A percentile compares a stretch with the other conserved stretches of the same genome.
phyloP scores from a whole-genome alignment of 1,140 invertebrate genomes.

The Aphaenogaster floridana region DNA sequence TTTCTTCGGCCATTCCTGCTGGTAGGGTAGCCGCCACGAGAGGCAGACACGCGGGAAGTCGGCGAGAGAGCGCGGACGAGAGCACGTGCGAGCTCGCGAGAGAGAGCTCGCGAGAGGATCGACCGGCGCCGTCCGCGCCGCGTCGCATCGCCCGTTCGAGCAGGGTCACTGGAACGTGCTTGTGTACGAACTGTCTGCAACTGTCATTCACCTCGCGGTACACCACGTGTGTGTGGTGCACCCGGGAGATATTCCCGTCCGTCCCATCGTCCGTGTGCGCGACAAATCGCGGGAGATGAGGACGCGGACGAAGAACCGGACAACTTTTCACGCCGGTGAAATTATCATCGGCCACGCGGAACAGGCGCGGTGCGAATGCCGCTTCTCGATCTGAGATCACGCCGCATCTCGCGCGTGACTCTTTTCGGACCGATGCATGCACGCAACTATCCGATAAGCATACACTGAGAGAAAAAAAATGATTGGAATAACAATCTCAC shows the following conservation, averaged over 20 bases:
- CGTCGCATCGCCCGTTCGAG: conserved; percentile 70
- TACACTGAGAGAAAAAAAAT: too few species aligned
- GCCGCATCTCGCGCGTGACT: neutral
- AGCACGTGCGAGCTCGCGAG: conserved; percentile 44
- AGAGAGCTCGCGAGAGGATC: conserved; percentile 23
- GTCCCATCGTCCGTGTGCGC: conserved; percentile 17
- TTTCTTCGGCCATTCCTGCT: conserved; percentile 67
- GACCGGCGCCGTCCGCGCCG: conserved; percentile 63
- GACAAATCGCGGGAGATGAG: conserved; percentile 40
- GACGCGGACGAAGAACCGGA: conserved; percentile 24
- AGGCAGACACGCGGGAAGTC: conserved; percentile 75
- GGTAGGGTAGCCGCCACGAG: conserved; percentile 67
- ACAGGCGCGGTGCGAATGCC: neutral
- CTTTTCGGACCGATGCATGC: neutral
- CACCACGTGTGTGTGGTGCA: conserved; percentile 44
- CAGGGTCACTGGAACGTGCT: conserved; percentile 79
- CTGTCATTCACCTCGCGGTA: conserved; percentile 75
- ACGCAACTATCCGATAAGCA: too few species aligned
- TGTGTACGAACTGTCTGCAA: conserved; percentile 77
- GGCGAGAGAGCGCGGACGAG: neutral
- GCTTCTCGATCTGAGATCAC: neutral
- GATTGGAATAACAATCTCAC: too few species aligned
- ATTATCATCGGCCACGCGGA: conserved; percentile 20
- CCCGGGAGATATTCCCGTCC: conserved; percentile 54
- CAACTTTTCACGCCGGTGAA: conserved; percentile 24